phyloP scores from a whole-genome alignment of 2,797 vertebrate genomes.

The Iguana delicatissima region DNA sequence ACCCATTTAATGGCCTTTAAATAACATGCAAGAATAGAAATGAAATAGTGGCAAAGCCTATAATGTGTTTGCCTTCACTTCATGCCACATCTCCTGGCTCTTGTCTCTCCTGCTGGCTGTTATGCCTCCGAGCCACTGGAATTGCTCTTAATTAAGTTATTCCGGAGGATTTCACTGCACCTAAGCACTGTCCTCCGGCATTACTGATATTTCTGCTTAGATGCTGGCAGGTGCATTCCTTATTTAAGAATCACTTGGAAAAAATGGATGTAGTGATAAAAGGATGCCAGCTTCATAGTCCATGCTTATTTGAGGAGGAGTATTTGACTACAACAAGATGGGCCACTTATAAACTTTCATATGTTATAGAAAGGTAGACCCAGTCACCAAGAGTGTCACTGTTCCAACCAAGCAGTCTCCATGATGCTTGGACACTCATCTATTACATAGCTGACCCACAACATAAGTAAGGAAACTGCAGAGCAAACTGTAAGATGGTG shows the following conservation, averaged over 20 bases:
- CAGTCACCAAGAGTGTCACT: background rate
- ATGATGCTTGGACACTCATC: background rate
- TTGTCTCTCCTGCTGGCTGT: conserved; percentile 37
- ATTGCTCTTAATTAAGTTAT: conserved; percentile 74
- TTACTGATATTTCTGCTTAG: conserved; percentile 48
- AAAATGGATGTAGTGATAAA: conserved; percentile 33
- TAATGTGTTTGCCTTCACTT: conserved; percentile 27
- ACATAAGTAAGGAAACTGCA: background rate
- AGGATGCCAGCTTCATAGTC: background rate
- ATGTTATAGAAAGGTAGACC: rapidly evolving
- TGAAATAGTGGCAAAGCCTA: background rate
- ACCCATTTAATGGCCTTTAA: conserved; percentile 39
- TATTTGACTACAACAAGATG: background rate
- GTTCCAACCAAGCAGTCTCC: background rate
- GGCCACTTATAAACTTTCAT: background rate
- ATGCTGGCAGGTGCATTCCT: conserved; percentile 46
- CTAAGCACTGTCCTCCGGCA: conserved; percentile 49
- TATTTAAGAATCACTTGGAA: conserved; percentile 37
- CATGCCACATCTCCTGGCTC: background rate
- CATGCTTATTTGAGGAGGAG: background rate
- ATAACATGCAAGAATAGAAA: conserved; percentile 36
- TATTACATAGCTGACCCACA: no score
- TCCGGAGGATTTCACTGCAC: conserved; percentile 60
- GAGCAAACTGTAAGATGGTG: no score
- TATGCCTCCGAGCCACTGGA: conserved; percentile 55